Evolutionary conservation across 2,113 vertebrate genomes (phyloP), one percentile per base, ranked within the genome.

Genomic region (Nothocercus nigrocapillus): DNA sequence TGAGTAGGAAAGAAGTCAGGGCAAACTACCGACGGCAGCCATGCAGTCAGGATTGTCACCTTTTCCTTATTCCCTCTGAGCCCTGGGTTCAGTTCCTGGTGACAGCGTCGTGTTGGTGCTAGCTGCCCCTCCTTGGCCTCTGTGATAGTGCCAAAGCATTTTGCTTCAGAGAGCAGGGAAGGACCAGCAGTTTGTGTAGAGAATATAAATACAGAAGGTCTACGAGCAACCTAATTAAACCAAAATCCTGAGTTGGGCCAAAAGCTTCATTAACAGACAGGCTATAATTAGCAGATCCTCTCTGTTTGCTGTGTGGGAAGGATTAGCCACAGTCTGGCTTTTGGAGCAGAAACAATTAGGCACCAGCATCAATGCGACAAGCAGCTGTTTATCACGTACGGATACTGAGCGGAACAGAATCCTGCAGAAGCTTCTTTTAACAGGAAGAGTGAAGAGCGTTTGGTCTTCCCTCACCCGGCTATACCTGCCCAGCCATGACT

Each of bases 1-100:
- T 61, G 34, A 92, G 87, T 66, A 32, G 70, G 76, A 93, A 62
- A 6, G 78, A 88, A 92, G 58, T 40, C 61, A 92, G 56, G 59
- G 27, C 49, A 32, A 13, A 44, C 6, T 88, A 82, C 79, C 79
- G 38, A 0, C 7, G 68, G 58, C 45, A 70, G 59, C 6, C 51
- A 27, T 30, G 68, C 42, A 24, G 28, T 40, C 20, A 58, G 69
- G 80, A 44, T 72, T 84, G 78, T 61, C 1, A 4, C 51, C 34
- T 53, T 7, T 24, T 81, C 13, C 61, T 90, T 3, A 0, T 13
- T 63, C 69, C 56, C 45, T 30, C 32, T 30, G 6, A 67, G 56
- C 30, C 7, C 47, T 28, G 0, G 0, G 21, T 54, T 51, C 42
- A 22, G 0, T 47, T 74, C 13, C 38, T 11, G 13, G 1, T 27